phyloP scores from a whole-genome alignment of 2,113 vertebrate species.

The Fulmarus glacialis region DNA sequence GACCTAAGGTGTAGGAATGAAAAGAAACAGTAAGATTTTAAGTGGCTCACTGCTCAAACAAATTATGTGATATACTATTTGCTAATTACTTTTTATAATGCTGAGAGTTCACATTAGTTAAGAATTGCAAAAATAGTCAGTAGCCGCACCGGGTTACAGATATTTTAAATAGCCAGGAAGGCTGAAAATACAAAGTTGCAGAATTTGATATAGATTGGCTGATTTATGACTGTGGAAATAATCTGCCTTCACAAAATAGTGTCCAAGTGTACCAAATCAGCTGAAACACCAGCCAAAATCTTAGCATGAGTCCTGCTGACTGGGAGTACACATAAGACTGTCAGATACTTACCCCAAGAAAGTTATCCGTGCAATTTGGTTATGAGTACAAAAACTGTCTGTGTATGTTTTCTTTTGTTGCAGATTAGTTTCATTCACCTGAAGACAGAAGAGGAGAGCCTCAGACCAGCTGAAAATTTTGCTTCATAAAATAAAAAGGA shows the following conservation, averaged over 20 bases:
- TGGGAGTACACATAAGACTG: neutral
- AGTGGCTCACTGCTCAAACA: neutral
- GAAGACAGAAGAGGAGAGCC: neutral
- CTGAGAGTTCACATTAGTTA: neutral
- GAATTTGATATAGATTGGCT: neutral
- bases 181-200: neutral
- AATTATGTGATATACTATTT: neutral
- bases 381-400: neutral
- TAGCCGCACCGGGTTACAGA: neutral
- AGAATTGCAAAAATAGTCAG: neutral
- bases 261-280: neutral
- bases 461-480: neutral
- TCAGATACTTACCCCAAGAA: neutral
- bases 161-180: neutral
- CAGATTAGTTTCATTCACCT: neutral
- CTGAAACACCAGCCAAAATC: neutral
- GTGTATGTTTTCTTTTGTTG: accelerated
- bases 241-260: neutral
- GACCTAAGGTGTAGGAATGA: neutral
- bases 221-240: neutral
- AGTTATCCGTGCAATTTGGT: neutral
- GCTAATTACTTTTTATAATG: neutral
- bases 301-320: neutral
- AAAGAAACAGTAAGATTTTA: neutral
- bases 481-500: neutral